These are phyloP conservation scores for Agelaius phoeniceus DNA, from an alignment of 2,113 vertebrate species.

Conservation along the genomic window DNA sequence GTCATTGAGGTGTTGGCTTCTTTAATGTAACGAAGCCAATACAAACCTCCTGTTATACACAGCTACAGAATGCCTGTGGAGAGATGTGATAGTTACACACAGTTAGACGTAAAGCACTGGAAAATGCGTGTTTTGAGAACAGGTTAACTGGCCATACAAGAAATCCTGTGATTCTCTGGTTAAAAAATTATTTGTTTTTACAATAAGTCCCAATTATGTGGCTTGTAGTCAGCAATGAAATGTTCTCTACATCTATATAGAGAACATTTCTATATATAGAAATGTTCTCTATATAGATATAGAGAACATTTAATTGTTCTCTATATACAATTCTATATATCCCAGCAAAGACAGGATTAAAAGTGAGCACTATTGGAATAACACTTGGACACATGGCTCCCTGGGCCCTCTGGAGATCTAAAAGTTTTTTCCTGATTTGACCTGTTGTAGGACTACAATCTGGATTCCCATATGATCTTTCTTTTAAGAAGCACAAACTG, in stretches of 20 bases:
- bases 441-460: background rate
- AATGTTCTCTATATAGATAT: background rate
- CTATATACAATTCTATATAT: background rate
- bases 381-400: background rate
- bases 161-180: background rate
- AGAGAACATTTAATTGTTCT: no score
- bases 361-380: background rate
- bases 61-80: background rate
- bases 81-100: background rate
- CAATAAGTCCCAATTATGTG: background rate
- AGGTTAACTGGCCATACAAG: background rate
- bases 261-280: background rate
- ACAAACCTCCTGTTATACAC: background rate
- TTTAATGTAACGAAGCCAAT: background rate
- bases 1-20: background rate
- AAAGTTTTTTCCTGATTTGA: conserved; percentile 17
- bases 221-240: background rate
- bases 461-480: conserved; percentile 43
- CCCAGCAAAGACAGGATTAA: background rate
- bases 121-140: background rate
- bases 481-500: conserved; percentile 1
- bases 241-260: background rate
- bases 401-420: background rate
- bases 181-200: background rate
- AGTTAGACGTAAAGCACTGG: background rate